Conservation (phyloP, 2,797 vertebrate genomes). For the Cyclopterus lumpus region DNA sequence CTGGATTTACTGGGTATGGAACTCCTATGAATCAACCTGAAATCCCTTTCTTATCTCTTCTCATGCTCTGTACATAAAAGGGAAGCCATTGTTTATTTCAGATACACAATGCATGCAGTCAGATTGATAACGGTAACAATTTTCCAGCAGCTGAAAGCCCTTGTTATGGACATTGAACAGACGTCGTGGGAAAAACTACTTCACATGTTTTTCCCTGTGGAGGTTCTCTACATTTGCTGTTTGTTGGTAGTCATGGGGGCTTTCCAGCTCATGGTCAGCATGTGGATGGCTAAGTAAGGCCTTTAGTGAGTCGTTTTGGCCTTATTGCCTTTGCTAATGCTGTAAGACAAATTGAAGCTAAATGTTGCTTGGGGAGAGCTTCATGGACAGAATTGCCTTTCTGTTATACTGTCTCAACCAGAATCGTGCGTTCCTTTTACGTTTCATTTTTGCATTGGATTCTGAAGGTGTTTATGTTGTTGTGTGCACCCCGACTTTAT, state of each 20-base stretch:
- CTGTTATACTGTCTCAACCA: not conserved
- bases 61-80: conserved; percentile 10
- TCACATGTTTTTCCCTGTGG: conserved; percentile 27
- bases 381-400: no score
- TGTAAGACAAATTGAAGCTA: conserved; percentile 13
- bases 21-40: not conserved
- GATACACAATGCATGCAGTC: conserved; percentile 4
- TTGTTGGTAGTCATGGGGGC: conserved; percentile 39
- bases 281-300: conserved; percentile 18
- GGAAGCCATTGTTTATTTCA: not conserved
- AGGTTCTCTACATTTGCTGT: conserved; percentile 14
- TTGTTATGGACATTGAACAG: conserved; percentile 13
- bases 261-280: conserved; percentile 52
- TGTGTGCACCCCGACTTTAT: conserved; percentile 3
- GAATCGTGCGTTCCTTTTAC: not conserved
- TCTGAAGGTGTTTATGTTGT: not conserved
- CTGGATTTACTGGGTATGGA: not conserved
- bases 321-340: conserved; percentile 10
- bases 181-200: conserved; percentile 15
- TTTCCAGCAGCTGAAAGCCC: conserved; percentile 15
- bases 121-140: conserved; percentile 16
- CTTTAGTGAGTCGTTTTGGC: conserved; percentile 40
- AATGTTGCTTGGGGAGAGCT: not conserved
- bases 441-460: not conserved
- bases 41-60: conserved; percentile 19